Conservation (phyloP, 2,888 invertebrate species). For the Lepeophtheirus nordmannii region DNA sequence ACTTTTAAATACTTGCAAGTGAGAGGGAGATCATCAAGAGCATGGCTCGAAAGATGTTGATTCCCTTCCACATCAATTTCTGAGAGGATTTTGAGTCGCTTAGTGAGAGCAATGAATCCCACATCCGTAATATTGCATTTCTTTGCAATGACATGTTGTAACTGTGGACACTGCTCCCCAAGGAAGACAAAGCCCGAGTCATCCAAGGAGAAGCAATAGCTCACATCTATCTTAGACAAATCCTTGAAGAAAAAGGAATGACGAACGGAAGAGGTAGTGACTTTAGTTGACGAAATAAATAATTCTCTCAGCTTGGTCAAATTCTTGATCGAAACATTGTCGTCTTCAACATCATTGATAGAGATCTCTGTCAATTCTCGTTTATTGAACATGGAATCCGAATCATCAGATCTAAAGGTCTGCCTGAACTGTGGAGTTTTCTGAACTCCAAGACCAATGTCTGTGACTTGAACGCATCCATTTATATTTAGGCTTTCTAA, state of each 20-base stretch:
- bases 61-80: conserved; percentile 5
- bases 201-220: background rate
- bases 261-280: background rate
- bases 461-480: background rate
- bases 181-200: background rate
- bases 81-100: background rate
- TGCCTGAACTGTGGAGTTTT: background rate
- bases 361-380: background rate
- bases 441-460: background rate
- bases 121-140: background rate
- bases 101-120: background rate
- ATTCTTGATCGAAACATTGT: background rate
- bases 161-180: background rate
- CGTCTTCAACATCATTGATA: background rate
- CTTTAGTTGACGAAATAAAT: background rate
- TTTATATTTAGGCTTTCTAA: background rate
- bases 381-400: background rate
- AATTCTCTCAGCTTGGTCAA: background rate
- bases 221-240: background rate
- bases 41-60: background rate
- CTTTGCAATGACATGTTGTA: background rate
- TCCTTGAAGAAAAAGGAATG: background rate
- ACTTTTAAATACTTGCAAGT: background rate
- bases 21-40: background rate
- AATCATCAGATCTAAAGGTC: background rate